Conservation (phyloP, 2,113 vertebrate species). For the Hylia prasina region DNA sequence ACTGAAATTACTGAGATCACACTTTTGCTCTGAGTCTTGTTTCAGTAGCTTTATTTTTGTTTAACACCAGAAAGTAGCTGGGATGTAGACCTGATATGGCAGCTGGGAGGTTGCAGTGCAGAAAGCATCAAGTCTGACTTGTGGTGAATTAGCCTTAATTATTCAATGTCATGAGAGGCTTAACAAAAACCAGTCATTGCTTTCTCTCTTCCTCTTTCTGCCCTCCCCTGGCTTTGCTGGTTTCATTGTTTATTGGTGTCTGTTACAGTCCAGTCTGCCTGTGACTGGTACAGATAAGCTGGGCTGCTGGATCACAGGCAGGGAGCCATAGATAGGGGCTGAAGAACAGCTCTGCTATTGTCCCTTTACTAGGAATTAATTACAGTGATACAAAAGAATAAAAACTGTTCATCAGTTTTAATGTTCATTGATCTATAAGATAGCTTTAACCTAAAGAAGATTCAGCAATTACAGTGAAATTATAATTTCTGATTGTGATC, state of each 20-base stretch:
- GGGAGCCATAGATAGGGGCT: background rate
- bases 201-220: background rate
- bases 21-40: background rate
- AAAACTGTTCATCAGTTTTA: background rate
- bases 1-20: background rate
- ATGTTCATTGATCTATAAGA: background rate
- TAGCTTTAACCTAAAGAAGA: background rate
- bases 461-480: background rate
- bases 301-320: background rate
- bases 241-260: conserved; percentile 8
- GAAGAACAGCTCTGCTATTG: background rate
- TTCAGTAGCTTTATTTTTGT: background rate
- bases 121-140: background rate
- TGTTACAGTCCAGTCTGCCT: background rate
- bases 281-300: conserved; percentile 37
- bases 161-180: background rate
- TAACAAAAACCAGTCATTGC: background rate
- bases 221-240: background rate
- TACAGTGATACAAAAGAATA: background rate
- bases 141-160: background rate
- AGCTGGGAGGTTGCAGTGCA: background rate
- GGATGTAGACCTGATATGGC: background rate
- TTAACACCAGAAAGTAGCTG: background rate
- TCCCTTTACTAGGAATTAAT: background rate
- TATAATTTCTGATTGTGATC: background rate